Conservation (phyloP, 1,140 invertebrate species). For the Proctacanthus coquilletti region DNA sequence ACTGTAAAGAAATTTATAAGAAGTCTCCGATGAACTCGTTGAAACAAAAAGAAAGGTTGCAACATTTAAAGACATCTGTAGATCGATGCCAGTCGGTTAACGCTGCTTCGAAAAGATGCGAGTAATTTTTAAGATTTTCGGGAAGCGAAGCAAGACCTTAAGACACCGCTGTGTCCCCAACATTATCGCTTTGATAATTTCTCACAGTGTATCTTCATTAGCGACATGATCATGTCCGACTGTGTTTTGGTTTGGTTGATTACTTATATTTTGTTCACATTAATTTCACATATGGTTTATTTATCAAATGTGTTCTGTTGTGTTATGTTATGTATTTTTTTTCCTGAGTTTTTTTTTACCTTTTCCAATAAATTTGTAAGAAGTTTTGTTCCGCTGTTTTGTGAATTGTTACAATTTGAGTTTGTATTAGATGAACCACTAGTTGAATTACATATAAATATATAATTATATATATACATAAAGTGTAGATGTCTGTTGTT, state of each 20-base stretch:
- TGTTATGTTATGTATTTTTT: neutral
- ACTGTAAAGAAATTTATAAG: too few relatives aligned
- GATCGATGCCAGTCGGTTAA: too few relatives aligned
- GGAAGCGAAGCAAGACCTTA: too few relatives aligned
- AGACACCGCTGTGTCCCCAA: too few relatives aligned
- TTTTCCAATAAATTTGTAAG: neutral
- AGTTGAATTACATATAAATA: slow-evolving; percentile 1
- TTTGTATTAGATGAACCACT: slow-evolving; percentile 5
- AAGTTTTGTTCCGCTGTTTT: neutral
- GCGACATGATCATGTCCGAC: too few relatives aligned
- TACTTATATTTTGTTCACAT: neutral
- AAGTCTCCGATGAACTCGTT: too few relatives aligned
- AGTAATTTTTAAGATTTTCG: too few relatives aligned
- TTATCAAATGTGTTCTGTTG: neutral
- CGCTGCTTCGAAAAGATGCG: too few relatives aligned
- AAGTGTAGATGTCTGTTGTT: slow-evolving; percentile 5
- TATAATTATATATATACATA: slow-evolving; percentile 5
- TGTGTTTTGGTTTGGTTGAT: too few relatives aligned
- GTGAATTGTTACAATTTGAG: slow-evolving; percentile 1
- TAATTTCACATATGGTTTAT: neutral
- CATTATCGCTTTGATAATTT: too few relatives aligned
- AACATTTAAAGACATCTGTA: slow-evolving; percentile 2
- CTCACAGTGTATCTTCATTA: too few relatives aligned
- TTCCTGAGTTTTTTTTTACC: slow-evolving; percentile 1
- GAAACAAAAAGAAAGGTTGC: too few relatives aligned